phyloP scores from a whole-genome alignment of 2,797 vertebrate species.

The Megaceryle alcyon region DNA sequence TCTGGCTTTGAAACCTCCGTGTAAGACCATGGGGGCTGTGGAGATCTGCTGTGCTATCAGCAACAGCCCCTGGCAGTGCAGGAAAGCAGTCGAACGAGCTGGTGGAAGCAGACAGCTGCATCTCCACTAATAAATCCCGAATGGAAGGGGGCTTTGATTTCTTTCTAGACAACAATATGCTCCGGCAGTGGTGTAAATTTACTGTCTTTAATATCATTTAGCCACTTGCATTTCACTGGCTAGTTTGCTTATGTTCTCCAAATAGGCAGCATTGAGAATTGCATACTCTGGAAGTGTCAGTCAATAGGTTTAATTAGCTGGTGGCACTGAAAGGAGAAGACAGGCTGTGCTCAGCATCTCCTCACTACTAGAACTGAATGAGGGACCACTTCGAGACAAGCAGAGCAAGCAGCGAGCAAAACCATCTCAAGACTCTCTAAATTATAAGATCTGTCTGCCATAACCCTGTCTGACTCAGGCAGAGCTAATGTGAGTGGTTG shows the following conservation, averaged over 20 bases:
- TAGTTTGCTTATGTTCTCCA: neutral
- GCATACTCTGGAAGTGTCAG: conserved; percentile 11
- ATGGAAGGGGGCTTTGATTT: neutral
- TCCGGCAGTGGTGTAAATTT: neutral
- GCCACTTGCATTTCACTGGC: neutral
- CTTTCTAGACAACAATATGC: neutral
- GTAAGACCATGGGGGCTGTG: neutral
- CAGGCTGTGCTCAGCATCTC: neutral
- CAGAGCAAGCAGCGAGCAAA: neutral
- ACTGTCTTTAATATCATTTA: neutral
- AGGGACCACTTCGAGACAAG: neutral
- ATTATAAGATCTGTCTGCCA: neutral
- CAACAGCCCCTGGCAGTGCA: neutral
- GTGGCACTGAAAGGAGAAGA: neutral
- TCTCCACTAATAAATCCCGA: neutral
- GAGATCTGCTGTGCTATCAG: neutral
- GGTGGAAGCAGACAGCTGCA: neutral
- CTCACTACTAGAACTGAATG: neutral
- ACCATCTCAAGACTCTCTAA: neutral
- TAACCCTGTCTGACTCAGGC: neutral
- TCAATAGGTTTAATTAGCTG: conserved; percentile 41
- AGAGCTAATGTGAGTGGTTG: neutral
- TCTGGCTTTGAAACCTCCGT: neutral
- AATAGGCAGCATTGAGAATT: neutral
- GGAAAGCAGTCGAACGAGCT: accelerated